phyloP scores from a whole-genome alignment of 2,888 invertebrate species.

The Andricus quercusramuli region DNA sequence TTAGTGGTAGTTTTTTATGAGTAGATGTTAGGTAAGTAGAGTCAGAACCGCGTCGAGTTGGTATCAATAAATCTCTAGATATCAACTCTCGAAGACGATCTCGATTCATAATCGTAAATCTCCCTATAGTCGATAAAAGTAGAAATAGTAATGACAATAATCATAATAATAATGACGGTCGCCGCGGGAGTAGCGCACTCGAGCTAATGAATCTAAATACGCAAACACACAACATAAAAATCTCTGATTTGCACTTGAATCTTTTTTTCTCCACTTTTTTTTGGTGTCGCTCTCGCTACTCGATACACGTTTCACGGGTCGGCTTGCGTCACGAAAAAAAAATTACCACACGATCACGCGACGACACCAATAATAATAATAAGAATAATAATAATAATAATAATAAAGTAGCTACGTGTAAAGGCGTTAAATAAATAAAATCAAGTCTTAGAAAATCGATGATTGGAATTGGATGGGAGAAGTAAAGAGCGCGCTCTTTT shows the following conservation, averaged over 20 bases:
- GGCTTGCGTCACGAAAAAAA: conserved; percentile 46
- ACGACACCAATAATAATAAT: conserved; percentile 58
- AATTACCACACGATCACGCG: conserved; percentile 54
- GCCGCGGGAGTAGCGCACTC: conserved; percentile 28
- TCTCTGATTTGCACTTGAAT: conserved; percentile 40
- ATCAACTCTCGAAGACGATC: conserved; percentile 25
- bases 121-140: conserved; percentile 33
- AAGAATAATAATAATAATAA: conserved; percentile 57
- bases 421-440: conserved; percentile 54
- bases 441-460: conserved; percentile 41
- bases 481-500: conserved; percentile 13
- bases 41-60: conserved; percentile 49
- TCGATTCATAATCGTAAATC: conserved; percentile 30
- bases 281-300: conserved; percentile 33
- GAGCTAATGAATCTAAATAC: conserved; percentile 32
- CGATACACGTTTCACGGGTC: conserved; percentile 33
- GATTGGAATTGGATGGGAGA: conserved; percentile 39
- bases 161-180: conserved; percentile 26
- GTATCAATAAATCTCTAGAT: conserved; percentile 19
- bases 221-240: conserved; percentile 40
- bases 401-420: conserved; percentile 55
- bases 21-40: conserved; percentile 57
- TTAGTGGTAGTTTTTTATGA: conserved; percentile 52
- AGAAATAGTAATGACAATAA: conserved; percentile 36
- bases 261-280: conserved; percentile 36